phyloP scores from a whole-genome alignment of 2,113 vertebrate species.

The Dascyllus trimaculatus region DNA sequence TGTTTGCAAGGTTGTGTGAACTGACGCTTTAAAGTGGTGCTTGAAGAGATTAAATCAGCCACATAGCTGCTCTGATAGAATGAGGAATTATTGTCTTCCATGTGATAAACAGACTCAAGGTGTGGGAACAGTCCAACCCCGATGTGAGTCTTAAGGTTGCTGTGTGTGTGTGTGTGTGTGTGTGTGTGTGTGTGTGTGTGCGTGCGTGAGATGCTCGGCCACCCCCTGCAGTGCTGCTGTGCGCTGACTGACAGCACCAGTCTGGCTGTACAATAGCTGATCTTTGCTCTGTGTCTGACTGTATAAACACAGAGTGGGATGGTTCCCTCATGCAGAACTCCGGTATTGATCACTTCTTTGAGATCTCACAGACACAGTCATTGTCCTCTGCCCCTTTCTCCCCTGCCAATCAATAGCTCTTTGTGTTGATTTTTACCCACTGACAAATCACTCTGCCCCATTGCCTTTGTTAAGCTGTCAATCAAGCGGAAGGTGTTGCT shows the following conservation, averaged over 20 bases:
- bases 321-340: slow-evolving; percentile 82
- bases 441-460: slow-evolving; percentile 84
- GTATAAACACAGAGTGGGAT: slow-evolving; percentile 82
- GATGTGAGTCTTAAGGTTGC: slow-evolving; percentile 20
- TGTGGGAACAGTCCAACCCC: slow-evolving; percentile 11
- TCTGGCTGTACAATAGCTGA: slow-evolving; percentile 75
- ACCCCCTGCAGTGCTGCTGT: slow-evolving; percentile 67
- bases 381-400: slow-evolving; percentile 80
- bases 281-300: slow-evolving; percentile 81
- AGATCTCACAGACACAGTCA: slow-evolving; percentile 79
- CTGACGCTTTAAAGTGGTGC: neutral
- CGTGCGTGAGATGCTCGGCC: slow-evolving; percentile 41
- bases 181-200: slow-evolving; percentile 25
- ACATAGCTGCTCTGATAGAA: neutral
- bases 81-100: neutral
- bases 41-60: too few species aligned
- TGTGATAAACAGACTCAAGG: neutral
- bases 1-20: neutral
- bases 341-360: slow-evolving; percentile 82
- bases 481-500: slow-evolving; percentile 74
- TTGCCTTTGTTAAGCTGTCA: slow-evolving; percentile 83
- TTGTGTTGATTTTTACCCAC: slow-evolving; percentile 84
- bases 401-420: slow-evolving; percentile 84
- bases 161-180: slow-evolving; percentile 37
- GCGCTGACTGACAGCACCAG: slow-evolving; percentile 79